Conservation (phyloP, 2,113 vertebrate species). For the Strigops habroptila region DNA sequence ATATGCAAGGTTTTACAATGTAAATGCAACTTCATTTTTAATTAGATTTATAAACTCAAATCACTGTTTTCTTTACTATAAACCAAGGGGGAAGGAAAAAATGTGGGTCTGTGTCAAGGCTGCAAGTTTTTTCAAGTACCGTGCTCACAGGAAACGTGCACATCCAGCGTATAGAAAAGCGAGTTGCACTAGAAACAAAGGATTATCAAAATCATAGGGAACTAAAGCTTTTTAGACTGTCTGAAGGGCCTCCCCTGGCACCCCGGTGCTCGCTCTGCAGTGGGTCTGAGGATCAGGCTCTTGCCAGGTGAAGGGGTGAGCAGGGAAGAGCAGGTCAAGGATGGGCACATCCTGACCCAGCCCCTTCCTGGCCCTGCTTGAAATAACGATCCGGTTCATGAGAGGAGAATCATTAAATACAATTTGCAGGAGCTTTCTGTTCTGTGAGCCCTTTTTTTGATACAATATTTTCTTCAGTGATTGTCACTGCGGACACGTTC, state of each 20-base stretch:
- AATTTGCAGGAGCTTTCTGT: slow-evolving; percentile 92
- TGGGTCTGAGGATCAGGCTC: slow-evolving; percentile 32
- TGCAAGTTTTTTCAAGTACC: slow-evolving; percentile 2
- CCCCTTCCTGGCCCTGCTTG: slow-evolving; percentile 51
- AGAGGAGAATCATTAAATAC: slow-evolving; percentile 97
- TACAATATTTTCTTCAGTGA: slow-evolving; percentile 89
- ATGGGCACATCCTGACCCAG: slow-evolving; percentile 50
- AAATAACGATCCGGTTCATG: slow-evolving; percentile 83
- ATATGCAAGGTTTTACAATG: slow-evolving; percentile 62
- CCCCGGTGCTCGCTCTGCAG: slow-evolving; percentile 41
- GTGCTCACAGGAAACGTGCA: background rate
- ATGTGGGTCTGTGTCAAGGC: background rate
- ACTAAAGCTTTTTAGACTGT: slow-evolving; percentile 11
- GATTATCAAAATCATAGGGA: slow-evolving; percentile 44
- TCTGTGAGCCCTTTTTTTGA: slow-evolving; percentile 81
- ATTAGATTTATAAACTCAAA: slow-evolving; percentile 70
- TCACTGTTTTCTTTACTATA: background rate
- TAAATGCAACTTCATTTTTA: slow-evolving; percentile 75
- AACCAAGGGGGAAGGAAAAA: background rate
- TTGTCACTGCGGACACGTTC: slow-evolving; percentile 86
- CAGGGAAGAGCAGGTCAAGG: slow-evolving; percentile 73
- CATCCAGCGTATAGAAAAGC: background rate
- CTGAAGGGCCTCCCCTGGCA: slow-evolving; percentile 37
- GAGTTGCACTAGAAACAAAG: slow-evolving; percentile 63
- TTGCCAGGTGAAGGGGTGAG: slow-evolving; percentile 40